Evolutionary conservation across 2,888 invertebrate genomes (phyloP), one percentile per base, ranked within the genome.

Genomic region (Plusia festucae): DNA sequence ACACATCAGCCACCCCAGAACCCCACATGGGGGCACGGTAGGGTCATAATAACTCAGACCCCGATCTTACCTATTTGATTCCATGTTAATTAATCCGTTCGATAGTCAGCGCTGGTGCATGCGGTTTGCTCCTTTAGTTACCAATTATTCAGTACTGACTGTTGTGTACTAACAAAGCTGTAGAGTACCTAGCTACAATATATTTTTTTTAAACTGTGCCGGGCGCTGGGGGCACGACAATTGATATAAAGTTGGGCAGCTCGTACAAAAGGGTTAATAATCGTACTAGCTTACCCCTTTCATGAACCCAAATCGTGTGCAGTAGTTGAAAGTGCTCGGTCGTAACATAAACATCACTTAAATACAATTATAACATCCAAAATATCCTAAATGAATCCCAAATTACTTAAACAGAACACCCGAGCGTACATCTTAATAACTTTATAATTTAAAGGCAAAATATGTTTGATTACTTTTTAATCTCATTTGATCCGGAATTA

Each of bases 401-500:
- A 40, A 64, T 57, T 60, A 49, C 8, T 30, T 0, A 34, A n/a
- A 40, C 30, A 40, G 30, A 46, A n/a, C 27, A 8, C 27, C 27
- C 34, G 54, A 46, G 54, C 22, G 44, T 60, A 58, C 6, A 52
- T 34, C 53, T 34, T 49, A 68, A 62, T 58, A 60, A 18, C 16
- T 44, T 40, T 1, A 34, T 30, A 34, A 65, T 16, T 66, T 59
- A 20, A 57, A 57, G 13, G 51, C 32, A 51, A 53, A 53, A 58
- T 30, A 54, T 13, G 62, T 63, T 66, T 53, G 63, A 76, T 76
- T 74, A 70, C 62, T 65, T 67, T 67, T 63, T 59, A 68, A 76
- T 68, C 75, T 22, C 52, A 63, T 78, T 67, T 78, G 61, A 64
- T 78, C 58, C 62, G n/a, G 59, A 63, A 65, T 78, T 67, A 74